Conservation (phyloP, 2,113 vertebrate genomes). For the Emydura subglobosa region DNA sequence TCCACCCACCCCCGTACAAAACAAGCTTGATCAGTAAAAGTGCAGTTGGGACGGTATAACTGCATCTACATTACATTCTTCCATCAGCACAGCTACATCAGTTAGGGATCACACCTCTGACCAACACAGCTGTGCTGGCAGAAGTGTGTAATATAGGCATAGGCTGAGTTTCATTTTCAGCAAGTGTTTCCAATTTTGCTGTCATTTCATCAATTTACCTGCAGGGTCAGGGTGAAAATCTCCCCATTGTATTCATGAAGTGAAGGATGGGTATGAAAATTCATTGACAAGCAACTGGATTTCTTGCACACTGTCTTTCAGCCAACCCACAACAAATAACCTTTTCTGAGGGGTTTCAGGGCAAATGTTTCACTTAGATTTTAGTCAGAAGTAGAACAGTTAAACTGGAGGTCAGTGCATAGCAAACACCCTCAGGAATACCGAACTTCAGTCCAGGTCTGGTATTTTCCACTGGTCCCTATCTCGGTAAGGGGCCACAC, state of each 20-base stretch:
- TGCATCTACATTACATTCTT: not conserved
- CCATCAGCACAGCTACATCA: not conserved
- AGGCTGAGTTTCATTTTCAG: not conserved
- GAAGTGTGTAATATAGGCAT: not conserved
- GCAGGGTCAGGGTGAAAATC: not conserved
- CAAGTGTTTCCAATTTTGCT: not conserved
- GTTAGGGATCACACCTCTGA: not conserved
- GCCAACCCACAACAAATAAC: not conserved
- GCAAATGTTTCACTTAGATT: not conserved
- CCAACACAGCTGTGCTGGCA: not conserved
- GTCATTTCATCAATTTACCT: not conserved
- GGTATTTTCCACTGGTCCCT: not conserved
- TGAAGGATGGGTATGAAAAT: not conserved
- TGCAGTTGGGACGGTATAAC: not conserved
- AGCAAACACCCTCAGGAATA: not conserved
- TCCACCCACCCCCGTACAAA: not conserved
- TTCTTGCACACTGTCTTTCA: not conserved
- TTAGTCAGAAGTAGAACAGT: not conserved
- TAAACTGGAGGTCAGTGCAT: not conserved
- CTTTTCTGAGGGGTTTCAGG: not conserved
- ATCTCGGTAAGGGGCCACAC: fast-evolving
- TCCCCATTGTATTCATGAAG: not conserved
- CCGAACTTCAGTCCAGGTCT: not conserved
- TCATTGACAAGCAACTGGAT: not conserved
- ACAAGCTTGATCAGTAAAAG: not conserved